Conservation (phyloP, 2,797 vertebrate genomes). For the Coregonus sp. region DNA sequence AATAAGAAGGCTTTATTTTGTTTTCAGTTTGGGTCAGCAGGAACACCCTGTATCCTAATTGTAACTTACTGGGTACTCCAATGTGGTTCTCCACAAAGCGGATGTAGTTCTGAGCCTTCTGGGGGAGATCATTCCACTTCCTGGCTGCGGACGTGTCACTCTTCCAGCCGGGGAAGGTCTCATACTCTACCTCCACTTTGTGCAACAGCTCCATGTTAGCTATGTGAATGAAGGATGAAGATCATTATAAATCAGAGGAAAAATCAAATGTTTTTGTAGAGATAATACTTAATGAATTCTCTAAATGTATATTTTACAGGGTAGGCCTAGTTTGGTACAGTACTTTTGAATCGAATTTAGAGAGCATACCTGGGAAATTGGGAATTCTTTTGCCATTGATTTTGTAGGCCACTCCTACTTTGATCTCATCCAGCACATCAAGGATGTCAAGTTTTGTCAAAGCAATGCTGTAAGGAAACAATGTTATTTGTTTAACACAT, state of each 20-base stretch:
- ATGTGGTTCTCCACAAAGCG: constrained; percentile 98
- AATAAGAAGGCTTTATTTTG: not conserved
- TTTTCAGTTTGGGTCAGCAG: not conserved
- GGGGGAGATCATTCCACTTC: constrained; percentile 93
- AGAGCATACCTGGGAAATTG: constrained; percentile 90
- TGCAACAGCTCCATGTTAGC: constrained; percentile 97
- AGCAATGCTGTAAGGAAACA: constrained; percentile 81
- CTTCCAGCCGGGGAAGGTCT: constrained; percentile 96
- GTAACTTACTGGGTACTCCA: constrained; percentile 87
- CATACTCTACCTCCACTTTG: constrained; percentile 96
- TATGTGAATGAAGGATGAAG: constrained; percentile 52
- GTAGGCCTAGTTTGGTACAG: not conserved
- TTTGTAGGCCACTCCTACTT: constrained; percentile 94
- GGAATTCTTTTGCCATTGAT: constrained; percentile 93
- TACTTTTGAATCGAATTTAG: not conserved
- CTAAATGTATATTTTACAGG: not conserved
- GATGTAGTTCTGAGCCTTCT: constrained; percentile 95
- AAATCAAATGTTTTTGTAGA: not conserved
- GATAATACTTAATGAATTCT: not conserved
- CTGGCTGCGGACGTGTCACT: constrained; percentile 89
- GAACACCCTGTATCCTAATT: not conserved
- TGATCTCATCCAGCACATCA: constrained; percentile 93
- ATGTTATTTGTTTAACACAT: not conserved
- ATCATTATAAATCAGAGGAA: not conserved
- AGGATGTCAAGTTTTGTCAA: constrained; percentile 98